These are phyloP conservation scores for Enteromius afrohamiltoni DNA, from an alignment of 2,797 vertebrate species.

Conservation along the genomic window DNA sequence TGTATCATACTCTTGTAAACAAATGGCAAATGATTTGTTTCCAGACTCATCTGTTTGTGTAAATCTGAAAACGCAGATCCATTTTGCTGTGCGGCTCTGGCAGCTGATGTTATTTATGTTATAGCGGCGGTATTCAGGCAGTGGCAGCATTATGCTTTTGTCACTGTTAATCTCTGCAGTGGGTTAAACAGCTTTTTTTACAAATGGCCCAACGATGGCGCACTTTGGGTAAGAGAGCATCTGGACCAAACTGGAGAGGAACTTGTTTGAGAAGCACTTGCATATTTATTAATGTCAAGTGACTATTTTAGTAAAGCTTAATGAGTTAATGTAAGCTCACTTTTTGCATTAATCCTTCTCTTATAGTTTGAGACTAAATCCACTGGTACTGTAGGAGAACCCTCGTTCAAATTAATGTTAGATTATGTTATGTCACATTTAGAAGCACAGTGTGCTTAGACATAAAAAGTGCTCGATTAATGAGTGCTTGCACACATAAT, in stretches of 20 bases:
- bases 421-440: constrained; percentile 9
- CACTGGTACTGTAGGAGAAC: background rate
- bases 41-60: constrained; percentile 53
- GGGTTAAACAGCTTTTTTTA: constrained; percentile 43
- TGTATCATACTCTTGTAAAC: constrained; percentile 49
- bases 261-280: constrained; percentile 13
- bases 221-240: constrained; percentile 35
- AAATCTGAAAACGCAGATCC: constrained; percentile 42
- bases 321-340: background rate
- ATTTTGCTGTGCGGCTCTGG: constrained; percentile 46
- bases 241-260: constrained; percentile 25
- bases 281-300: constrained; percentile 14
- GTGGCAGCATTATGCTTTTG: constrained; percentile 43
- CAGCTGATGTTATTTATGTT: constrained; percentile 57
- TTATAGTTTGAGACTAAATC: background rate
- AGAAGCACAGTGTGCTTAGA: background rate
- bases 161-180: constrained; percentile 47
- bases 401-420: background rate
- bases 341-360: background rate
- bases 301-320: constrained; percentile 21
- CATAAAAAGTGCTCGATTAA: background rate
- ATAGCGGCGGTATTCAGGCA: constrained; percentile 14
- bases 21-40: constrained; percentile 46
- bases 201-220: constrained; percentile 34
- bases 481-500: constrained; percentile 5